Base-by-base conservation (phyloP, 2,113 vertebrate genomes). In the Mugil cephalus region DNA sequence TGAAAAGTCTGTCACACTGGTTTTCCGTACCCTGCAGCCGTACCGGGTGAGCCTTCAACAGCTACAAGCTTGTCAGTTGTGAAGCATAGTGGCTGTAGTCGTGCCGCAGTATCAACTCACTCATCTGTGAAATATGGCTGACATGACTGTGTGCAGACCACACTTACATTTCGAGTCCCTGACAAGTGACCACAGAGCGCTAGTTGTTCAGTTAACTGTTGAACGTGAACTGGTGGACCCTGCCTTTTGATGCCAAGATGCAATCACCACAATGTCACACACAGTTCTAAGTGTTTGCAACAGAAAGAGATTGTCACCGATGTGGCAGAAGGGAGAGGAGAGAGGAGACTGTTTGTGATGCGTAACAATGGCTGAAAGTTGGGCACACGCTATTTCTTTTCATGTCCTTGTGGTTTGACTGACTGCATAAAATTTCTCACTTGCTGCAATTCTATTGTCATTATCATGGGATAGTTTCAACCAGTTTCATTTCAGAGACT, bases 171-270 rank as follows among this genome's bases (percentile, higher is more conserved):
- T 68, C 6, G 12, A 75, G 70, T 81, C 83, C 24, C 79, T 83
- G 84, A 86, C 86, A 81, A 84, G 85, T 84, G 86, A 87, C 88
- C 85, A 66, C 78, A 79, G 73, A 84, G 79, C 61, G 54, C 69
- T 71, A 81, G 70, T 39, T 84, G 74, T 80, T 87, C 84, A 83
- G 55, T 86, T 79, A 84, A 65, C 79, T 77, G 79, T 83, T 70
- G 68, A 83, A 58, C 64, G 87, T 76, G 53, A 88, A 79, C 79
- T 71, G 77, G 58, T 77, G 74, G 80, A 79, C 73, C 56, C 73
- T 69, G 77, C 62, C 59, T 79, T 67, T 30, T 74, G 84, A 86
- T 75, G 77, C 85, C 65, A 59, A 71, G 82, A 87, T 82, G 82
- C 83, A 83, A 72, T 88, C 71, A 47, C 64, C 51, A 65, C 61